These are phyloP conservation scores for Galbula dea DNA, from an alignment of 2,113 vertebrate genomes.

Conservation along the genomic window DNA sequence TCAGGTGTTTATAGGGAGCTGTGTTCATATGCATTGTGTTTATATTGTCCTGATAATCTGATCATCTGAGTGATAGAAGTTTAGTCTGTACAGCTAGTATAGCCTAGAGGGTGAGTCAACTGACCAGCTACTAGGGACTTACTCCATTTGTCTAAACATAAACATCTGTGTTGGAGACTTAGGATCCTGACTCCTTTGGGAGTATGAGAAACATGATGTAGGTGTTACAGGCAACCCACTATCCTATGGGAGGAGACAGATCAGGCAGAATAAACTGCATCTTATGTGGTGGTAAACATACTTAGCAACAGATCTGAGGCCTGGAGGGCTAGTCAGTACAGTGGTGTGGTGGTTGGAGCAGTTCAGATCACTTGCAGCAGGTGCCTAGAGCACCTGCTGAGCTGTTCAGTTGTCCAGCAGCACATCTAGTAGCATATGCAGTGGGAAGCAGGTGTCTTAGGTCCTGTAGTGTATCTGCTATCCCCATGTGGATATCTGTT, in stretches of 20 bases:
- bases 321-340: background rate
- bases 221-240: background rate
- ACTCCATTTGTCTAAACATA: background rate
- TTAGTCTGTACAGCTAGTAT: background rate
- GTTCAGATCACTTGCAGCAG: background rate
- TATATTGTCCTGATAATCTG: background rate
- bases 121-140: background rate
- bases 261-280: background rate
- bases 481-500: background rate
- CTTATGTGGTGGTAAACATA: background rate
- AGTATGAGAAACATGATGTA: background rate
- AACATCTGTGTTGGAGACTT: background rate
- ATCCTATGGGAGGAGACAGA: background rate
- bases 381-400: background rate
- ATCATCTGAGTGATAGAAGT: background rate
- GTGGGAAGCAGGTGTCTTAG: background rate
- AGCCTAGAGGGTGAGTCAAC: background rate
- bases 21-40: background rate
- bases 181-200: background rate
- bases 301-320: background rate
- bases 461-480: background rate
- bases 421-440: background rate
- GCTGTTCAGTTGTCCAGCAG: background rate
- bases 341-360: background rate
- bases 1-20: background rate